These are phyloP conservation scores for Coregonus clupeaformis DNA, from an alignment of 2,113 vertebrate species.

Conservation along the genomic window DNA sequence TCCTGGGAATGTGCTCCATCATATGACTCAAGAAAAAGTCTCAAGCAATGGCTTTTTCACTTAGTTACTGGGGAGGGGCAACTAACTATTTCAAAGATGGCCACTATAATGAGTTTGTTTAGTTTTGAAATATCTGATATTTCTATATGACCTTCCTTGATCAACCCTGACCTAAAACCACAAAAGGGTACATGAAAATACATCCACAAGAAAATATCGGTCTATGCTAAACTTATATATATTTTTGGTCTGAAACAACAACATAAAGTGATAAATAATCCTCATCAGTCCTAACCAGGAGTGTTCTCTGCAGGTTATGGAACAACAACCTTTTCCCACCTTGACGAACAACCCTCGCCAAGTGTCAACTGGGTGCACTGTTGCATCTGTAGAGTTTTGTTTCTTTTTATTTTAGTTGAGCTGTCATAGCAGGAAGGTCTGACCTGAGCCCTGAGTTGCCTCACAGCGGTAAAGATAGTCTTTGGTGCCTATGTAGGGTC, in stretches of 20 bases:
- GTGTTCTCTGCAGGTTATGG: background rate
- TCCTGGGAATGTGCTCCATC: background rate
- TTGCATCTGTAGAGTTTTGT: background rate
- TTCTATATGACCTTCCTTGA: too few relatives aligned
- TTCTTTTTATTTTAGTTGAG: background rate
- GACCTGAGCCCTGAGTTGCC: background rate
- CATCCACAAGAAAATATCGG: background rate
- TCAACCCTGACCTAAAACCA: background rate
- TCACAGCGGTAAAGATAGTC: background rate
- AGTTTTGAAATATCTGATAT: background rate
- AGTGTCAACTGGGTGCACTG: background rate
- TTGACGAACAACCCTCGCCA: background rate
- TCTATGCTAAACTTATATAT: background rate
- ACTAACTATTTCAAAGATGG: background rate
- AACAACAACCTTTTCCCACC: background rate
- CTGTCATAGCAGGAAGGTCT: background rate
- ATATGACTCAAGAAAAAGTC: too few relatives aligned
- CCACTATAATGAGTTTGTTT: background rate
- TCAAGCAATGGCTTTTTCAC: background rate
- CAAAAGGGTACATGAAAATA: background rate
- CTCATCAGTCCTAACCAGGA: background rate
- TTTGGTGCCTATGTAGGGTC: background rate
- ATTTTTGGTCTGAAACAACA: background rate
- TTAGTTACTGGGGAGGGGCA: background rate
- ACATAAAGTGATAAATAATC: background rate